A percentile compares a stretch with the other conserved stretches of the same genome.
Evolutionary conservation across 2,113 vertebrate species (phyloP).

Genomic region (Tretioscincus oriximinensis): DNA sequence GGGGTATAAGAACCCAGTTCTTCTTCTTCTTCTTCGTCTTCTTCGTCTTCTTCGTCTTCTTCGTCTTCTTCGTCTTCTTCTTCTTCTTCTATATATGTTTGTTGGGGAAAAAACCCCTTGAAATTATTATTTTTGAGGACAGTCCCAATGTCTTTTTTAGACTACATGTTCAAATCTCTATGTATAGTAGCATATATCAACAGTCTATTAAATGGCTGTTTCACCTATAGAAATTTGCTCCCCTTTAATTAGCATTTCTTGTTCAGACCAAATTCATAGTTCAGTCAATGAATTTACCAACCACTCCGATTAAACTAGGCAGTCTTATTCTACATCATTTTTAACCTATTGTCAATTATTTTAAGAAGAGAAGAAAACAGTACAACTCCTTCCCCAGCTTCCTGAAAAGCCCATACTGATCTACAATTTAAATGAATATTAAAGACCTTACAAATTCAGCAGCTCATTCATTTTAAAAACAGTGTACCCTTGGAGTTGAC

Average conservation of each 20-base stretch:
- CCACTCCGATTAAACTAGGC: not conserved
- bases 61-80: too few relatives aligned
- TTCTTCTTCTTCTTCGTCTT: too few relatives aligned
- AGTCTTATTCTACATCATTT: conserved; percentile 4
- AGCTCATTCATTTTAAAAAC: conserved; percentile 19
- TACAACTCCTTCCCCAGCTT: not conserved
- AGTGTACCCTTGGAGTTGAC: not conserved
- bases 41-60: too few relatives aligned
- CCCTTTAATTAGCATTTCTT: not conserved
- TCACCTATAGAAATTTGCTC: not conserved
- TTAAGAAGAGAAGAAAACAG: not conserved
- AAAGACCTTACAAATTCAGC: conserved; percentile 26
- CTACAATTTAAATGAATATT: conserved; percentile 7
- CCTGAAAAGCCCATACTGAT: not conserved
- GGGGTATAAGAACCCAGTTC: too few relatives aligned
- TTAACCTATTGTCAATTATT: not conserved
- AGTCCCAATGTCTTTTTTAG: not conserved
- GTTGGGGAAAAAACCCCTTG: too few relatives aligned
- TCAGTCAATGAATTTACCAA: not conserved
- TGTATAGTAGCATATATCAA: not conserved
- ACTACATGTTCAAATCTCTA: not conserved
- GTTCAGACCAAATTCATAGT: not conserved
- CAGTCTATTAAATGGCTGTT: not conserved
- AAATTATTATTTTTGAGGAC: too few relatives aligned
- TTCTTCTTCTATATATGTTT: too few relatives aligned